Conservation (phyloP, 2,113 vertebrate genomes). For the Menidia beryllina region DNA sequence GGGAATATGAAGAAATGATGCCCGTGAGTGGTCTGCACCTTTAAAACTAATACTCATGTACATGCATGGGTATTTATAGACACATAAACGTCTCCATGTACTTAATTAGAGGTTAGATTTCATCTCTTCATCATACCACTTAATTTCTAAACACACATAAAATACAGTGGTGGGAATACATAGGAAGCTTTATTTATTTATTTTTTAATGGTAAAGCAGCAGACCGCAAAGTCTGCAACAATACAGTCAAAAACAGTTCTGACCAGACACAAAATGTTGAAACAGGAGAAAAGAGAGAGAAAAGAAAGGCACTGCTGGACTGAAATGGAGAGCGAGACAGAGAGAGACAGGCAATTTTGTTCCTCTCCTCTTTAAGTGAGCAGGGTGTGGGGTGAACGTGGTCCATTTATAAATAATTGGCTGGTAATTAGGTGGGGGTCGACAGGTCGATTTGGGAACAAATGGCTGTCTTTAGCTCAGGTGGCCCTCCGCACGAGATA, state of each 20-base stretch:
- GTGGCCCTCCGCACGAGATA: slow-evolving; percentile 79
- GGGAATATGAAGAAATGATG: neutral
- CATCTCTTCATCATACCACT: slow-evolving; percentile 46
- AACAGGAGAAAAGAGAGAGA: neutral
- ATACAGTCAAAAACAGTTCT: slow-evolving; percentile 33
- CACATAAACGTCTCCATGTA: slow-evolving; percentile 3
- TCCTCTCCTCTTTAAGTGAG: slow-evolving; percentile 72
- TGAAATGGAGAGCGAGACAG: slow-evolving; percentile 34
- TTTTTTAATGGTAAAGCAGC: neutral
- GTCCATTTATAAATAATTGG: slow-evolving; percentile 89
- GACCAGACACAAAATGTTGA: slow-evolving; percentile 12
- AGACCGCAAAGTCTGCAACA: slow-evolving; percentile 26
- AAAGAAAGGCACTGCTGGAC: neutral
- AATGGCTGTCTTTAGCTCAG: slow-evolving; percentile 88
- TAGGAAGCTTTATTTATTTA: neutral
- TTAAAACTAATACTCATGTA: slow-evolving; percentile 15
- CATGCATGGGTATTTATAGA: neutral
- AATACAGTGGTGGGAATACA: slow-evolving; percentile 26
- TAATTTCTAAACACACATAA: slow-evolving; percentile 65
- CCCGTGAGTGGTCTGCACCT: slow-evolving; percentile 1
- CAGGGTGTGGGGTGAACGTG: slow-evolving; percentile 70
- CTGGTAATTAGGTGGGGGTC: slow-evolving; percentile 90
- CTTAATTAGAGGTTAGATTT: slow-evolving; percentile 27
- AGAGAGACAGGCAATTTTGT: slow-evolving; percentile 72
- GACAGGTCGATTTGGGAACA: slow-evolving; percentile 89